Evolutionary conservation across 2,888 invertebrate species (phyloP).

Genomic region (Patella caerulea): DNA sequence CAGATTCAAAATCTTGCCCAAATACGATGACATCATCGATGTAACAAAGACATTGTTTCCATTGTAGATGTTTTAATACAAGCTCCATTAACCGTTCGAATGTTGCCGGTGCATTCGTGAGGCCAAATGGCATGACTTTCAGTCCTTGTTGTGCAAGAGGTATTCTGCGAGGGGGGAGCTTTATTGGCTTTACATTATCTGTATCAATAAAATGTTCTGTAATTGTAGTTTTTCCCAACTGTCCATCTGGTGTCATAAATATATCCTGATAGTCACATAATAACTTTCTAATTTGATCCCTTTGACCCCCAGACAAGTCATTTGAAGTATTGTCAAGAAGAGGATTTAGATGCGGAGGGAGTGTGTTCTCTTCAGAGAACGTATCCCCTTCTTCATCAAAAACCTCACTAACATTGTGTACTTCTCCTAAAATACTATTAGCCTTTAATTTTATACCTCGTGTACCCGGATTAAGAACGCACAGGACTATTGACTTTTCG

Average conservation of each 20-base stretch:
- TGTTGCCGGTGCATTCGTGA: background rate
- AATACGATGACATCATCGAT: background rate
- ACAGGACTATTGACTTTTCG: too few relatives aligned
- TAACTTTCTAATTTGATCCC: background rate
- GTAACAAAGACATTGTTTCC: background rate
- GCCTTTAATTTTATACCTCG: too few relatives aligned
- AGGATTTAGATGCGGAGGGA: background rate
- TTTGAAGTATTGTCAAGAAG: background rate
- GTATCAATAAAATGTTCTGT: background rate
- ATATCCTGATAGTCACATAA: background rate
- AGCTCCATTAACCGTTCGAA: background rate
- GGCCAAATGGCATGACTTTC: background rate
- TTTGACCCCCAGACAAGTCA: background rate
- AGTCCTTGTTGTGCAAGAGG: background rate
- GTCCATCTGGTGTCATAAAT: background rate
- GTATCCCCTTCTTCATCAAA: too few relatives aligned
- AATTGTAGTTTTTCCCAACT: background rate
- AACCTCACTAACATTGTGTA: too few relatives aligned
- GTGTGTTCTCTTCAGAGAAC: background rate
- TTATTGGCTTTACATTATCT: background rate
- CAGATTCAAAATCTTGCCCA: background rate
- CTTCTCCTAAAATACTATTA: too few relatives aligned
- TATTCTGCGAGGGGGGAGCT: background rate
- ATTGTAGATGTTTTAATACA: background rate
- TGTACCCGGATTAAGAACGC: too few relatives aligned